Percentiles rank a stretch among this genome's conserved stretches.
These are phyloP conservation scores for Antedon mediterranea DNA, from an alignment of 53 echinoderm and acorn worm genomes.

Conservation along the genomic window DNA sequence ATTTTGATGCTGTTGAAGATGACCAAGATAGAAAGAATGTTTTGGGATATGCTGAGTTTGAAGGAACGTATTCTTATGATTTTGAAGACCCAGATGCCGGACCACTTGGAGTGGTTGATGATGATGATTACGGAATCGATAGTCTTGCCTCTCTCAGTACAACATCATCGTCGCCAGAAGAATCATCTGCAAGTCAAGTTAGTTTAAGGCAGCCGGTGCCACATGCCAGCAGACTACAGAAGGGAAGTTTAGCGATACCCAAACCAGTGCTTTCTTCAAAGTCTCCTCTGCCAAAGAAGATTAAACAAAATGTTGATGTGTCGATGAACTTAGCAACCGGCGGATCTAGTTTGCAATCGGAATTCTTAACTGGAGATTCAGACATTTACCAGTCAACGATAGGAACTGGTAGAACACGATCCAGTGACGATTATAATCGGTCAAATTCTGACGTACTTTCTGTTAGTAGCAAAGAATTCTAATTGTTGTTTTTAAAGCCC, in stretches of 20 bases:
- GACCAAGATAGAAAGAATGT: background rate
- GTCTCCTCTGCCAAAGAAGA: constrained; percentile 6
- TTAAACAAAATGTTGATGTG: background rate
- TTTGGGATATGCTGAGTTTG: background rate
- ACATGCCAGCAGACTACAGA: background rate
- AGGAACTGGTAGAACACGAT: background rate
- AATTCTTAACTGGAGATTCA: background rate
- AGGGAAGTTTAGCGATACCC: constrained; percentile 7
- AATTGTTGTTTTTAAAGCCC: no score
- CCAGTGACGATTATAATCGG: background rate
- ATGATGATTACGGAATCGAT: background rate
- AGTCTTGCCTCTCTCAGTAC: background rate
- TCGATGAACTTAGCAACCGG: background rate
- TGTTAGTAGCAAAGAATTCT: background rate
- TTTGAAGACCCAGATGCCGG: background rate
- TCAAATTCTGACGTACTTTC: background rate
- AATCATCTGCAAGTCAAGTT: background rate
- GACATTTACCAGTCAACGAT: background rate
- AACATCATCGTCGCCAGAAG: background rate
- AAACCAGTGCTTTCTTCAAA: constrained; percentile 7
- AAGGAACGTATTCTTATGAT: background rate
- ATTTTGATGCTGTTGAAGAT: background rate
- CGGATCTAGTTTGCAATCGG: background rate
- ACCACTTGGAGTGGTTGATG: background rate
- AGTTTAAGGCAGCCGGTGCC: background rate